Evolutionary conservation across 2,113 vertebrate species (phyloP), one percentile per base, ranked within the genome.

Genomic region (Trematocara unimaculatum): DNA sequence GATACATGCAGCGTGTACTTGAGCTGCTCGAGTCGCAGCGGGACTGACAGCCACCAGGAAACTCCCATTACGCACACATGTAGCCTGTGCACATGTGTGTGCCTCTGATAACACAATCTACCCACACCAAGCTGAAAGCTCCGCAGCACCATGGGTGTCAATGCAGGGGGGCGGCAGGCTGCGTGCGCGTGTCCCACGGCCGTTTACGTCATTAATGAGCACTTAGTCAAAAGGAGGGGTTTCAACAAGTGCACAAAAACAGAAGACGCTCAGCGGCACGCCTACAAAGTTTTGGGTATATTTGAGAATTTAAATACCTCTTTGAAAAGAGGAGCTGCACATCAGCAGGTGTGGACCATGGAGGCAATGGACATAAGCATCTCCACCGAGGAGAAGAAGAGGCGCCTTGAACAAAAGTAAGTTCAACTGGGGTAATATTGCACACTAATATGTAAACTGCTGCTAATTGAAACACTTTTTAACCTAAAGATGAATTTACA

Each of bases 71-170:
- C 89, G 94, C 81, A 93, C 56, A 17, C 82, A 49, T 20, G 72
- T 84, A 7, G 29, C 84, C 56, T 13, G 31, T 2, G 7, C 31
- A 42, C 91, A 87, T 86, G 84, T 96, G 96, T 72, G 86, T 83
- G 26, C 60, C 74, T 4, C 92, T 95, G 96, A 97, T 97, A 97
- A 96, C 79, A 54, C 85, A 95, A 96, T 96, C 96, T 95, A 5
- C 87, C 20, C 29, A 33, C 29, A 18, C 35, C 84, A 90, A 91
- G 55, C 56, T 4, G 6, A 40, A 82, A 5, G 40, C 14, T 20
- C 20, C 26, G 47, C 79, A 55, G 29, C 33, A 31, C 42, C n/a
- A 60, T 62, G 33, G 11, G 58, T 38, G 80, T 74, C 20, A 42
- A 47, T 7, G 38, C 80, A 12, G 11, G 23, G 18, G 6, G 53